Evolutionary conservation across 2,113 vertebrate species (phyloP).

Genomic region (Mellivora capensis): DNA sequence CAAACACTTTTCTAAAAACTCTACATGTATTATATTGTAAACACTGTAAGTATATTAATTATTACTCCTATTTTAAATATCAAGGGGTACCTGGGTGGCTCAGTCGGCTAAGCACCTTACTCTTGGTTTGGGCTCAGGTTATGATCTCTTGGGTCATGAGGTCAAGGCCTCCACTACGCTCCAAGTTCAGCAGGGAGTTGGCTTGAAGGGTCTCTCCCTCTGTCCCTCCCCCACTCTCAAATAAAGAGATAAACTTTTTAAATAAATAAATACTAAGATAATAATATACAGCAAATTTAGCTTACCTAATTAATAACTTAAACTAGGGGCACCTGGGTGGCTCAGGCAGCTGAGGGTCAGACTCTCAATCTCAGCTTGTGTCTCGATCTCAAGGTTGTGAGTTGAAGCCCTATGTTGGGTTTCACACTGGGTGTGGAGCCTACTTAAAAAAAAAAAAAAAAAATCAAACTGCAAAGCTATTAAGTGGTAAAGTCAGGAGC

Average conservation of each 20-base stretch:
- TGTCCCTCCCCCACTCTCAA: neutral
- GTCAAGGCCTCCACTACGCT: neutral
- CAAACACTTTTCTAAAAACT: neutral
- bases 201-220: neutral
- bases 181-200: neutral
- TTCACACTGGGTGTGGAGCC: neutral
- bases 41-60: neutral
- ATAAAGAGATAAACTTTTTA: neutral
- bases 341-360: neutral
- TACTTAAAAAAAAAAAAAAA: neutral
- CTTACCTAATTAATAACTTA: neutral
- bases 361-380: neutral
- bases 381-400: neutral
- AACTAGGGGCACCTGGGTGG: neutral
- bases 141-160: neutral
- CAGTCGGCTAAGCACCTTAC: fast-evolving
- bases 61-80: neutral
- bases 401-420: neutral
- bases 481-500: neutral
- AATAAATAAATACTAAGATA: neutral
- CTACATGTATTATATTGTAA: neutral
- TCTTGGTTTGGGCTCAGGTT: neutral
- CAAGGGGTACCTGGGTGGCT: neutral
- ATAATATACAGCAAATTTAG: neutral
- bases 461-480: neutral